Evolutionary conservation across 1,140 invertebrate genomes (phyloP).

Genomic region (Zaprionus lachaisei): DNA sequence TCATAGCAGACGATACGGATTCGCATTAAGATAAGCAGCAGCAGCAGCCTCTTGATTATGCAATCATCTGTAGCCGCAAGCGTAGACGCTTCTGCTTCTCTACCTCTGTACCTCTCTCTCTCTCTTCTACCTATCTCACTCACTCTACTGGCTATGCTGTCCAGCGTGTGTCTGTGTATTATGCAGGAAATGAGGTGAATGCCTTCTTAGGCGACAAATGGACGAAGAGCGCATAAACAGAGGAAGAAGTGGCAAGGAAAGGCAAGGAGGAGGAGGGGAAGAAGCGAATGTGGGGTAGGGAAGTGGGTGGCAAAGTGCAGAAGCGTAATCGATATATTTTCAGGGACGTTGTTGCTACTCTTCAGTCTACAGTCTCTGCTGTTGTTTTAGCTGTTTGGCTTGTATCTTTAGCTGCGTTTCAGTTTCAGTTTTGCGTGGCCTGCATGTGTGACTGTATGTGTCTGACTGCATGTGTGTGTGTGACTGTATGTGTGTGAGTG

Average conservation of each 20-base stretch:
- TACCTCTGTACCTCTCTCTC: neutral
- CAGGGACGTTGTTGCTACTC: constrained; percentile 55
- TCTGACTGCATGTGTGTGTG: no score
- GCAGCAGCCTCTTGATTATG: constrained; percentile 42
- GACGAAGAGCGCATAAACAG: constrained; percentile 32
- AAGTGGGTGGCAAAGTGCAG: constrained; percentile 37
- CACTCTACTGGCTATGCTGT: constrained; percentile 16
- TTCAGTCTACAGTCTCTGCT: neutral
- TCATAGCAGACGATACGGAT: constrained; percentile 36
- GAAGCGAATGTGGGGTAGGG: constrained; percentile 7
- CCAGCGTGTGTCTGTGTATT: constrained; percentile 14
- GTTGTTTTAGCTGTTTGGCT: constrained; percentile 1
- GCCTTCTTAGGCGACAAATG: constrained; percentile 69
- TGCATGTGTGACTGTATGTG: constrained; percentile 20
- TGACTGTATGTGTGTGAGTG: neutral
- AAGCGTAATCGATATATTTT: constrained; percentile 73
- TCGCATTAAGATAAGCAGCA: constrained; percentile 43
- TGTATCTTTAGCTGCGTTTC: constrained; percentile 14
- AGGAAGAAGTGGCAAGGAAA: constrained; percentile 12
- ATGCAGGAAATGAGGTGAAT: constrained; percentile 76
- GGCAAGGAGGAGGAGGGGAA: constrained; percentile 17
- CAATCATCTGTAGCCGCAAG: constrained; percentile 35
- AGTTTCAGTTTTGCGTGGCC: constrained; percentile 14
- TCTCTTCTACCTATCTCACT: neutral
- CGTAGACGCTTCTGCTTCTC: neutral